phyloP scores from a whole-genome alignment of 2,888 invertebrate genomes.

The Punctoribates punctum region DNA sequence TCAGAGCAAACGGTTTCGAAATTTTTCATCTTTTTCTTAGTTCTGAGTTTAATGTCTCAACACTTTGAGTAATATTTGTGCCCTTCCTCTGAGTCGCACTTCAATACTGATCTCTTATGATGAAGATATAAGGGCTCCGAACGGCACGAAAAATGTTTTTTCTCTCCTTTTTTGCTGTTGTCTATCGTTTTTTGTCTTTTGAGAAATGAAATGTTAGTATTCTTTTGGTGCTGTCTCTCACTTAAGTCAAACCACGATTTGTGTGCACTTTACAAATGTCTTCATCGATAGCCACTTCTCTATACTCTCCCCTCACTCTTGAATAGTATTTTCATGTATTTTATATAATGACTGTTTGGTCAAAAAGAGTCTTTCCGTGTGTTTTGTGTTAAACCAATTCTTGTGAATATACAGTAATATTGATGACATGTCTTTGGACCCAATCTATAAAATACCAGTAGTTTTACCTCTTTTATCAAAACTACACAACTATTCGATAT shows the following conservation, averaged over 20 bases:
- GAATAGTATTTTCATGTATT: background rate
- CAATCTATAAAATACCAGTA: conserved; percentile 24
- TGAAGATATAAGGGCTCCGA: conserved; percentile 19
- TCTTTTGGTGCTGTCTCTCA: background rate
- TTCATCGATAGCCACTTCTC: conserved; percentile 20
- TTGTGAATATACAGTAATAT: conserved; percentile 18
- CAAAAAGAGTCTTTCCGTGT: background rate
- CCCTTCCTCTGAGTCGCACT: background rate
- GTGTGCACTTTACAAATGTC: conserved; percentile 8
- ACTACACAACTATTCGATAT: background rate
- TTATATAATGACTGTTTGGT: conserved; percentile 12
- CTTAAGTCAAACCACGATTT: conserved; percentile 29
- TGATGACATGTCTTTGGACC: conserved; percentile 29
- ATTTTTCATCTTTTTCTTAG: background rate
- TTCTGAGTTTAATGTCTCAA: conserved; percentile 1
- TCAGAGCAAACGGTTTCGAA: background rate
- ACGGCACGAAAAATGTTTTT: background rate
- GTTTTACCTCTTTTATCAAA: conserved; percentile 2
- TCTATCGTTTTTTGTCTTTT: background rate
- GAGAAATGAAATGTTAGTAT: conserved; percentile 9
- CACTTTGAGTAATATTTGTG: background rate
- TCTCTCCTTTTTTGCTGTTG: background rate
- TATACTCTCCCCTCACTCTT: background rate
- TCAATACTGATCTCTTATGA: background rate
- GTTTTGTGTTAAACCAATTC: background rate